Percentiles rank a stretch among this genome's conserved stretches.
Evolutionary conservation across 1,140 invertebrate species (phyloP).

Genomic region (Drosophila pseudoananassae): DNA sequence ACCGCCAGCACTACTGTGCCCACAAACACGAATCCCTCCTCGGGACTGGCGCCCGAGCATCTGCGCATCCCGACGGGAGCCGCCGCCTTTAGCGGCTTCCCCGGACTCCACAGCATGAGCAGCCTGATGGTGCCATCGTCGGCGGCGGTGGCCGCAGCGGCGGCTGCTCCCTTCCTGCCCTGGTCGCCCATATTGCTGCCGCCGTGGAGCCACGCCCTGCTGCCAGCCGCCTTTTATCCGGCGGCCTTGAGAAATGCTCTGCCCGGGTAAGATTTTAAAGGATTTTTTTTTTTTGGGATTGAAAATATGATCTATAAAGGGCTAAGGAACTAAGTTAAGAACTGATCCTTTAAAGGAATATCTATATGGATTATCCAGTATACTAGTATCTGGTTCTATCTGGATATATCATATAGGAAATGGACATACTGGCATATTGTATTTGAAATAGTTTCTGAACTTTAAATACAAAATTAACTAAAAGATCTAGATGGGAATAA

Average conservation of each 20-base stretch:
- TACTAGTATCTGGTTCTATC: no score
- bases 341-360: no score
- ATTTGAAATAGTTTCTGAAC: no score
- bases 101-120: constrained; percentile 80
- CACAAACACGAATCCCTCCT: constrained; percentile 54
- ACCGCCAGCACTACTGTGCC: constrained; percentile 74
- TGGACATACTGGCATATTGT: no score
- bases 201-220: constrained; percentile 86
- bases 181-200: constrained; percentile 86
- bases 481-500: no score
- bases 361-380: no score
- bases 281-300: no score
- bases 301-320: no score
- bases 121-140: constrained; percentile 84
- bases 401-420: no score
- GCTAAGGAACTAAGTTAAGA: no score
- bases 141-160: constrained; percentile 84
- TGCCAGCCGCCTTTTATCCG: constrained; percentile 85
- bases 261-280: constrained; percentile 85
- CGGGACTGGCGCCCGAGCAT: constrained; percentile 57
- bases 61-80: constrained; percentile 76
- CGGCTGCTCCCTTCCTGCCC: constrained; percentile 85
- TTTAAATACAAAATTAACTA: no score
- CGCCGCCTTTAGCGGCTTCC: constrained; percentile 77
- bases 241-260: constrained; percentile 86